phyloP scores from a whole-genome alignment of 2,888 invertebrate genomes.

The Lepeophtheirus nordmannii region DNA sequence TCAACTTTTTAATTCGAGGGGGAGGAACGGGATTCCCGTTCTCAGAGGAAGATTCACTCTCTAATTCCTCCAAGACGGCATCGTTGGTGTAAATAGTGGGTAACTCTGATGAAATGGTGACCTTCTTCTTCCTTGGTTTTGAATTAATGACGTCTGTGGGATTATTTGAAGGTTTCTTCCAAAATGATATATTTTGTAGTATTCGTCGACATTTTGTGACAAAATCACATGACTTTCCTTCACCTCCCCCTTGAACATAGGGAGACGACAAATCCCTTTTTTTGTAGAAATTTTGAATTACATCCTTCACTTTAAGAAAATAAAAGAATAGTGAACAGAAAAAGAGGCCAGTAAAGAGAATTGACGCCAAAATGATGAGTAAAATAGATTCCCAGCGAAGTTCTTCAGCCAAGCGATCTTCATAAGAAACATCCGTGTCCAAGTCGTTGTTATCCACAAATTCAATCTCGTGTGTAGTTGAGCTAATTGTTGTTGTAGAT shows the following conservation, averaged over 20 bases:
- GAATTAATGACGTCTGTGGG: background rate
- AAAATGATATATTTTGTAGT: too few species aligned
- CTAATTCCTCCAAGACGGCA: background rate
- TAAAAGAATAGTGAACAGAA: constrained; percentile 30
- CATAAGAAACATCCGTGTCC: constrained; percentile 30
- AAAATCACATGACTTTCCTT: background rate
- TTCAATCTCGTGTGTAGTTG: constrained; percentile 36
- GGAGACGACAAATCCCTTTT: constrained; percentile 21
- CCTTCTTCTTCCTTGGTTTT: background rate
- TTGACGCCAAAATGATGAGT: constrained; percentile 31
- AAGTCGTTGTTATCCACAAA: constrained; percentile 30
- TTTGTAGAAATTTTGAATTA: constrained; percentile 27
- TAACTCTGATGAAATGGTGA: background rate
- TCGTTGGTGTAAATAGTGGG: background rate
- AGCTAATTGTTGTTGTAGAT: constrained; percentile 69
- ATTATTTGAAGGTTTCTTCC: too few species aligned
- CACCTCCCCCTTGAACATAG: background rate
- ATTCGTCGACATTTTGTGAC: too few species aligned
- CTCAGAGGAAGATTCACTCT: background rate
- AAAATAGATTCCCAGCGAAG: constrained; percentile 29
- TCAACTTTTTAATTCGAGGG: constrained; percentile 23
- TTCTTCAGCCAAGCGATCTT: background rate
- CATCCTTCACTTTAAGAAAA: constrained; percentile 30
- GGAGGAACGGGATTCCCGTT: background rate
- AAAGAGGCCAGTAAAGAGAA: constrained; percentile 30